Evolutionary conservation across 2,888 invertebrate species (phyloP).

Genomic region (Ochropleura leucogaster): DNA sequence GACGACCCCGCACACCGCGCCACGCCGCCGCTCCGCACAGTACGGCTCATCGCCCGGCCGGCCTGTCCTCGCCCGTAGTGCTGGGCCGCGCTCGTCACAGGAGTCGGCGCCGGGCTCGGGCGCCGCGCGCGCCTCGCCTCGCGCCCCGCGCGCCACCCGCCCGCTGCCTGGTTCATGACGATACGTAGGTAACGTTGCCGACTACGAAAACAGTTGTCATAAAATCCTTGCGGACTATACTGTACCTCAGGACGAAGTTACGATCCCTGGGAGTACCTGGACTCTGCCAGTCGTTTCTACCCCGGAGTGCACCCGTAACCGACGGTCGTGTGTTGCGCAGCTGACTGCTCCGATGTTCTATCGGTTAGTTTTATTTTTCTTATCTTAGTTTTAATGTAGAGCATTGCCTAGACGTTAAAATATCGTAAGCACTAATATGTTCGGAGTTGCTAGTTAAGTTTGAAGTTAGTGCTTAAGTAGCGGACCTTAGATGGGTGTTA

Average conservation of each 20-base stretch:
- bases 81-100: constrained; percentile 76
- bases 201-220: constrained; percentile 75
- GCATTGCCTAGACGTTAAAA: constrained; percentile 54
- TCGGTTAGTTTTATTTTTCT: constrained; percentile 81
- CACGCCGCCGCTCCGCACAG: constrained; percentile 79
- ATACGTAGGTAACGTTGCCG: constrained; percentile 82
- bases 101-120: constrained; percentile 71
- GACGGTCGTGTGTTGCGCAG: constrained; percentile 86
- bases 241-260: constrained; percentile 67
- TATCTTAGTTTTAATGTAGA: constrained; percentile 63
- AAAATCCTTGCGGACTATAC: constrained; percentile 71
- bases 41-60: constrained; percentile 64
- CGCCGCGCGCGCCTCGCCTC: constrained; percentile 65
- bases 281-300: constrained; percentile 72
- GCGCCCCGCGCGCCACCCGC: constrained; percentile 71
- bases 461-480: constrained; percentile 68
- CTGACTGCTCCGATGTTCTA: constrained; percentile 88
- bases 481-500: constrained; percentile 71
- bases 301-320: constrained; percentile 76
- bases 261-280: constrained; percentile 70
- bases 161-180: constrained; percentile 78
- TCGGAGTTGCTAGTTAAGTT: constrained; percentile 58
- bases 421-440: constrained; percentile 57
- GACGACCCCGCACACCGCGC: constrained; percentile 73
- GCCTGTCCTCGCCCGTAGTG: constrained; percentile 63